Base-by-base conservation (phyloP, 1,140 invertebrate species). In the Scaptomyza graminum region DNA sequence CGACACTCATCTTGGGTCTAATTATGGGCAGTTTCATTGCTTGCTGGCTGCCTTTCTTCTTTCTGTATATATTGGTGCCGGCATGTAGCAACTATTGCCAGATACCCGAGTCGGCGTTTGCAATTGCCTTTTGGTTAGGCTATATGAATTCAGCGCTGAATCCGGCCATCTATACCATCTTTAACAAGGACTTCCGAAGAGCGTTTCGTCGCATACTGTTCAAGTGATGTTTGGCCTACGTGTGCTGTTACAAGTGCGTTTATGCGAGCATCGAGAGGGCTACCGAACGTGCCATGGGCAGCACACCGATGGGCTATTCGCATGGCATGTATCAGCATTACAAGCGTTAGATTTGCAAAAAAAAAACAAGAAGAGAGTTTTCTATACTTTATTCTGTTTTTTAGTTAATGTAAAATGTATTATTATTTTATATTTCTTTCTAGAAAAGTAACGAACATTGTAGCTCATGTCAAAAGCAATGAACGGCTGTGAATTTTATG, bases 11-110 rank as follows among this genome's bases (percentile, higher is more conserved):
- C 67, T 93, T 99, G 50, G 99, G 98, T 37, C 94, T 99, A 50
- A 99, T 99, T 72, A 99, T 99, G 97, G 98, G 98, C 59, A 98
- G 98, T 66, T 99, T 99, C 92, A 99, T 99, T 82, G 95, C 98
- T 39, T 99, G 98, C 89, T 99, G 99, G 99, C 93, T 99, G 79
- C 99, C 99, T 0, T 99, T 99, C 92, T 99, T 99, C 94, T 96
- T 98, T 90, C 94, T 98, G 46, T 98, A 98, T 92, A 97, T 98
- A 76, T 91, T 98, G 37, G 95, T 96, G 81, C 96, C 97, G 0
- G 93, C 97, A 15, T 97, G 96, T 87, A 93, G 94, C n/a, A 90
- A 90, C 39, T 79, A 89, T 25, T 95, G 96, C 91, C 92, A 95
- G 12, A 97, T 98, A 83, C 96, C 96, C 0, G 94, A 93, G 0